Evolutionary conservation across 2,113 vertebrate species (phyloP), one percentile per base, ranked within the genome.

Genomic region (Odocoileus virginianus): DNA sequence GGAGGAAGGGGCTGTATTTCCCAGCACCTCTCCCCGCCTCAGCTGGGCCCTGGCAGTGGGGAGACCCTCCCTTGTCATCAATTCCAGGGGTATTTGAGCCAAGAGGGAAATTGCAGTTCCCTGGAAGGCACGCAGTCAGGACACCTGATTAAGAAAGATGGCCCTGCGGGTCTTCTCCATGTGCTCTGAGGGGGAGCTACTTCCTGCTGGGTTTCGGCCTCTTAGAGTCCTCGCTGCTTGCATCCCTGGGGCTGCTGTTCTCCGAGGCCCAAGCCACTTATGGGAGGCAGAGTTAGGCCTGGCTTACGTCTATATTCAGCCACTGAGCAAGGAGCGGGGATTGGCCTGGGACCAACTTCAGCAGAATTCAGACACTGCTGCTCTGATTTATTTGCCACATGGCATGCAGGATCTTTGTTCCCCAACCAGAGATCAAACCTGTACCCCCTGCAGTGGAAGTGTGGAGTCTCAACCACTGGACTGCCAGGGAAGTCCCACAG

Each of bases 31-130:
- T 71, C 67, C 67, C n/a, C 0, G 2, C 55, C 60, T 43, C 23
- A 13, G n/a, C 67, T 82, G 2, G 9, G 36, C 40, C 8, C 10
- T 21, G 40, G 94, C 33, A 67, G 27, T 1, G 2, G 64, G 81
- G 61, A 76, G 89, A 43, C 10, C 28, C 82, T 61, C 43, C 28
- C 71, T 87, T 71, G 36, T n/a, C 54, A 85, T 96, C 92, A 88
- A 0, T 50, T 71, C 36, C 17, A n/a, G 40, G 64, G 33, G 54
- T 45, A 23, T 60, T 81, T 84, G 47, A 81, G 25, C 54, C 0
- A 13, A 82, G 43, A 92, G 55, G 40, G 5, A 5, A 52, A 27
- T 12, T 43, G 43, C 47, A 36, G 47, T 61, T 82, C 8, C 82
- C 50, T n/a, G 43, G 64, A 54, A 94, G 93, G 76, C 0, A 0